Conservation (phyloP, 1,140 invertebrate genomes). For the Ganaspis sp. region DNA sequence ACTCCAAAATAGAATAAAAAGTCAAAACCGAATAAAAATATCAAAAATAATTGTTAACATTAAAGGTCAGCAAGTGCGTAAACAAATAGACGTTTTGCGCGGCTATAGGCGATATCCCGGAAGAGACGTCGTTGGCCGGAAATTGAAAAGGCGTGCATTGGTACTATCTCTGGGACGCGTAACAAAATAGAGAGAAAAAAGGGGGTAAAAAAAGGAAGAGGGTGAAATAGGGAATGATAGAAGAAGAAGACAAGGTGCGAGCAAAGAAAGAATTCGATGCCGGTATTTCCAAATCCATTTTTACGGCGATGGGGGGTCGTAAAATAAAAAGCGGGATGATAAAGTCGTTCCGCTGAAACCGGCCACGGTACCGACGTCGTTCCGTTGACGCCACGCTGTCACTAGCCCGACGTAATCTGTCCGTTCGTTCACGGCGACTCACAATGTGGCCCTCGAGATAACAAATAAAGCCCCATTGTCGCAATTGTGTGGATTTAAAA, state of each 20-base stretch:
- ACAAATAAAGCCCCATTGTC: conserved; percentile 78
- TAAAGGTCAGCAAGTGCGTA: background rate
- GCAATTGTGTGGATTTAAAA: conserved; percentile 78
- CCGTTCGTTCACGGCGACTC: conserved; percentile 75
- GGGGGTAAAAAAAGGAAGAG: conserved; percentile 1
- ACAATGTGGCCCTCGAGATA: conserved; percentile 78
- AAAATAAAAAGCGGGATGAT: conserved; percentile 71
- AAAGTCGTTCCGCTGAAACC: conserved; percentile 64
- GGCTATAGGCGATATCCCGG: background rate
- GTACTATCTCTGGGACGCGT: conserved; percentile 42
- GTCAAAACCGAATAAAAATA: no score
- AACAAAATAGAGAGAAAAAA: conserved; percentile 50
- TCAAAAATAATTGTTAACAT: conserved; percentile 21
- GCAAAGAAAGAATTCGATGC: conserved; percentile 42
- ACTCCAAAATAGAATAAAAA: no score
- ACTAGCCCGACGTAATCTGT: conserved; percentile 76
- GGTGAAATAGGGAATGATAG: conserved; percentile 40
- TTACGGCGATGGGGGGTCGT: conserved; percentile 60
- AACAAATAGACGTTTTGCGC: background rate
- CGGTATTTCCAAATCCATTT: conserved; percentile 60
- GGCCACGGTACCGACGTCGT: conserved; percentile 57
- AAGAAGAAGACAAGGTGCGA: conserved; percentile 43
- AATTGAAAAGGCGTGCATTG: conserved; percentile 50
- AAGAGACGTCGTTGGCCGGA: conserved; percentile 40
- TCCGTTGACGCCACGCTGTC: conserved; percentile 70